Evolutionary conservation across 2,113 vertebrate species (phyloP).

Genomic region (Urocynchramus pylzowi): DNA sequence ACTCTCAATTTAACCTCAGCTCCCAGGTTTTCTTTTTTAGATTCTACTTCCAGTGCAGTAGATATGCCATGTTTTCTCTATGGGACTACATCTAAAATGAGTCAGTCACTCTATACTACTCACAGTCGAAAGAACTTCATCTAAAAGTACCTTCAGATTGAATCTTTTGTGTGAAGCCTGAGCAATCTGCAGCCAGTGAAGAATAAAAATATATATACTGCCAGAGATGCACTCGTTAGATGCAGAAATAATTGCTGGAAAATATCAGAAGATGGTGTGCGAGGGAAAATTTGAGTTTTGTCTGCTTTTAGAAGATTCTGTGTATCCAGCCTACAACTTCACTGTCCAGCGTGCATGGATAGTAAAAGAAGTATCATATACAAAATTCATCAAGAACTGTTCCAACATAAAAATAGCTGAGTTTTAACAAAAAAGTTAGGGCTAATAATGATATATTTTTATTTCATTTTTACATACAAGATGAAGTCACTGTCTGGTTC

Average conservation of each 20-base stretch:
- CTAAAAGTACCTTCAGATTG: slow-evolving; percentile 35
- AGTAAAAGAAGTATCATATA: background rate
- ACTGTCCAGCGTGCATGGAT: background rate
- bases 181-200: background rate
- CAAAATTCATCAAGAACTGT: background rate
- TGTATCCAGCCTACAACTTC: background rate
- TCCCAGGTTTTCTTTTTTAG: background rate
- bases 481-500: background rate
- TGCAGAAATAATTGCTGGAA: slow-evolving; percentile 15
- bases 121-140: slow-evolving; percentile 25
- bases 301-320: background rate
- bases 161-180: slow-evolving; percentile 25
- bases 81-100: slow-evolving; percentile 3
- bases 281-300: background rate
- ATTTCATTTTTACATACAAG: background rate
- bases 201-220: slow-evolving; percentile 22
- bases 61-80: background rate
- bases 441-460: background rate
- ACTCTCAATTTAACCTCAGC: background rate
- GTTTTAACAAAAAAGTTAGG: background rate
- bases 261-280: background rate
- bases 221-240: background rate
- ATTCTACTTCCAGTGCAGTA: background rate
- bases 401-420: background rate
- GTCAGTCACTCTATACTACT: background rate